Base-by-base conservation (phyloP, 2,888 invertebrate species). In the Tetrapedia diversipes region DNA sequence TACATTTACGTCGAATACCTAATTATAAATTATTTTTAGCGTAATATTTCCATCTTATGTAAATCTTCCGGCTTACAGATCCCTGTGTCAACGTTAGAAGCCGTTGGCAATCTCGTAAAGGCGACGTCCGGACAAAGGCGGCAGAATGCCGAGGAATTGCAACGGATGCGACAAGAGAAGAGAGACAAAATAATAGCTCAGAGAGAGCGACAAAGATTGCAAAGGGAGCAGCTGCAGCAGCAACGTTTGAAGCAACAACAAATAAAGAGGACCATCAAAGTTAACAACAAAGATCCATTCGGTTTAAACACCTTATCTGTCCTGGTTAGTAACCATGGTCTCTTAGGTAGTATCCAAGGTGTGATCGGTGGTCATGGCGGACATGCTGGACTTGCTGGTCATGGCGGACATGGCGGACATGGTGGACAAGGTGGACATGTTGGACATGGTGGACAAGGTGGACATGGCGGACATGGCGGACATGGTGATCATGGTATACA, bases 41-140 rank as follows among this genome's bases (percentile, higher is more conserved):
- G n/a, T n/a, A n/a, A n/a, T n/a, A n/a, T n/a, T n/a, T n/a, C n/a
- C n/a, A n/a, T n/a, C n/a, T n/a, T n/a, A n/a, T n/a, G n/a, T n/a
- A n/a, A n/a, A n/a, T n/a, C n/a, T n/a, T n/a, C n/a, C n/a, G n/a
- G n/a, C n/a, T n/a, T n/a, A n/a, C n/a, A 91, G 91, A 90, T 90
- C 39, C 91, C 91, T 0, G 79, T 90, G n/a, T 76, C 85, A 57
- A 90, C 90, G 14, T 78, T 90, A 24, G 87, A 90, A 43, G 89
- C 91, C 2, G 88, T 90, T 0, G 86, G 88, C 3, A 79, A 79
- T 49, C 80, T 90, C 7, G 86, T 90, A 4, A 90, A 89, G 74
- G 81, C 86, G 8, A 79, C 85, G 4, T 63, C 83, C 0, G 80
- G 81, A 0, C 83, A 82, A 49, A 79, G 87, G 49, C 80, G 76